Evolutionary conservation across 2,888 invertebrate genomes (phyloP), one percentile per base, ranked within the genome.

Genomic region (Sarcophaga caerulescens): DNA sequence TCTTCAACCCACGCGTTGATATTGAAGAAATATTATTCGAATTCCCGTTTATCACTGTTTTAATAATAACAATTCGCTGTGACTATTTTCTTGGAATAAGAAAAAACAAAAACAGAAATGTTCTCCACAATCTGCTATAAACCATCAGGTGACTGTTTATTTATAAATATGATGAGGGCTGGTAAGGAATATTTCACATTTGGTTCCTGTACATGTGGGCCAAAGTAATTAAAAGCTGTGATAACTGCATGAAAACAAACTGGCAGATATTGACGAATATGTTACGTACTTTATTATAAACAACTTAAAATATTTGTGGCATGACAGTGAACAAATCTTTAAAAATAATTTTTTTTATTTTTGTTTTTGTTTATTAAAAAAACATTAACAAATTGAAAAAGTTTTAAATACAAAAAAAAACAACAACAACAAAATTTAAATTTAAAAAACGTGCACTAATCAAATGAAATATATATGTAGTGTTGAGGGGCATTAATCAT

Each of bases 71-170:
- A 0, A 35, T 35, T 35, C 8, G 35, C 35, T 35, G 35, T 35
- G 35, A 35, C 35, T 35, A 35, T 35, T 35, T 35, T 35, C 35
- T 35, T 8, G 35, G 35, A 35, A 35, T 8, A 35, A 35, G 6
- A 35, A 35, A 35, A 35, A 35, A 35, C 4, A 35, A 35, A 35
- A 35, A 35, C 35, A 35, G 10, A 35, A 35, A 35, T 8, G 0
- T 35, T 35, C 35, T 35, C 8, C 70, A 59, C 35, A 35, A 21
- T 21, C 4, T 59, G 57, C 44, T 59, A 45, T 69, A 71, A 71
- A 71, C 65, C 75, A 65, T 66, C 79, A 84, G 79, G 84, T 78
- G 63, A 74, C 68, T 74, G 80, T 71, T 77, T 81, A 81, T 85
- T 81, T 85, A 68, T 68, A 85, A 81, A 69, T 74, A 68, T 85